Evolutionary conservation across 2,888 invertebrate species (phyloP), one percentile per base, ranked within the genome.

Genomic region (Aleiodes testaceus): DNA sequence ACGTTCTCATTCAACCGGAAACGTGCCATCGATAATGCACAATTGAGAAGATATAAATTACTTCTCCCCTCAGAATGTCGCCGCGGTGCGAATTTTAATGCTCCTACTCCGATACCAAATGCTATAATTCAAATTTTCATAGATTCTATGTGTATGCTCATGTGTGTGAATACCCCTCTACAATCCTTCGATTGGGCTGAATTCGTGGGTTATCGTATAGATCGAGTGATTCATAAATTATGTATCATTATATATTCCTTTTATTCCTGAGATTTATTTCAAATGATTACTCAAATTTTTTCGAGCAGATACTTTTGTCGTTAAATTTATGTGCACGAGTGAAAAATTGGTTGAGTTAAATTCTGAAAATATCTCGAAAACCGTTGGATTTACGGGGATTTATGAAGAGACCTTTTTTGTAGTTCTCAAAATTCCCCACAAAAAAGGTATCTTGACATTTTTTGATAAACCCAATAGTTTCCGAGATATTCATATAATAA

Each of bases 41-140:
- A 52, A 45, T 68, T 55, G 47, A 59, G 36, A 45, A 44, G 59
- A 18, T 66, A 69, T 72, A 72, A 74, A 76, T 76, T 73, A 70
- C 69, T 67, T 47, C 45, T 22, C 45, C 45, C 45, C 45, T 45
- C 14, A 44, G 49, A 75, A 70, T 74, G 73, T 72, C 68, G 67
- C 70, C 70, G 69, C 69, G 72, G 70, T 64, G 74, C 66, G 74
- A 76, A 76, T 76, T 73, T 76, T 73, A 76, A 74, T 74, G 70
- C 69, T 22, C 45, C 49, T 42, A 59, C 53, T 65, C 36, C 52
- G 72, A 65, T 55, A 53, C 55, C 63, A 71, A 73, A 69, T 68
- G 74, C 73, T 66, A 70, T 76, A 72, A 72, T 74, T 76, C 70
- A 76, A 72, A 55, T 74, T 76, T 74, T 73, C n/a, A 74, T 76